Evolutionary conservation across 2,113 vertebrate species (phyloP).

Genomic region (Rhabdornis inornatus): DNA sequence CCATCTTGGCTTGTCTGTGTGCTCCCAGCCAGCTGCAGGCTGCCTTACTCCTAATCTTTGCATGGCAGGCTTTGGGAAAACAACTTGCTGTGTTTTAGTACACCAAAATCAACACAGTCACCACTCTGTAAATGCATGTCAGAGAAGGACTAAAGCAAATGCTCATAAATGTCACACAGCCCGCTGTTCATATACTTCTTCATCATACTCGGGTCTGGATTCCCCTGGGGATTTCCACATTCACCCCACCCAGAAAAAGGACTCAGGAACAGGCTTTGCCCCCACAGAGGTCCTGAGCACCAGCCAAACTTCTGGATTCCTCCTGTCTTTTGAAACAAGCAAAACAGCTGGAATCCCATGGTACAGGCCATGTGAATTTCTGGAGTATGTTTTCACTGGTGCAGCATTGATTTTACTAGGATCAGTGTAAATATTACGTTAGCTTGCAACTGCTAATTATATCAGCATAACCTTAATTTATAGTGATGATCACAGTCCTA

Average conservation of each 20-base stretch:
- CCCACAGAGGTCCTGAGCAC: background rate
- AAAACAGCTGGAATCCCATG: background rate
- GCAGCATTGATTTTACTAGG: slow-evolving; percentile 57
- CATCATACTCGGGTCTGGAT: fast-evolving
- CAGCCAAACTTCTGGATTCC: background rate
- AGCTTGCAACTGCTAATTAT: slow-evolving; percentile 75
- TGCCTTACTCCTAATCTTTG: background rate
- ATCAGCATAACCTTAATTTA: slow-evolving; percentile 80
- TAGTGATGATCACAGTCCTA: slow-evolving; percentile 70
- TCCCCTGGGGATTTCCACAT: background rate
- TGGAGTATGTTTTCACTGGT: slow-evolving; percentile 46
- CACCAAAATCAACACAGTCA: background rate
- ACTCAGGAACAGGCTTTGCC: background rate
- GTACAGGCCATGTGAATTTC: background rate
- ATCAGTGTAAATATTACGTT: slow-evolving; percentile 75
- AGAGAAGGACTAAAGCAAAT: background rate
- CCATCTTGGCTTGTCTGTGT: background rate
- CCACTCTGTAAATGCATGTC: background rate
- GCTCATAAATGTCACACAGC: background rate
- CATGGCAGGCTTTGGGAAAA: background rate
- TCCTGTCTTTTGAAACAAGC: background rate
- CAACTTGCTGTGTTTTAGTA: background rate
- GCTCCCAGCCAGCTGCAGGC: background rate
- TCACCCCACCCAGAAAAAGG: background rate
- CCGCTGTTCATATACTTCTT: background rate